phyloP scores from a whole-genome alignment of 2,888 invertebrate genomes.

The Epinotia brunnichana region DNA sequence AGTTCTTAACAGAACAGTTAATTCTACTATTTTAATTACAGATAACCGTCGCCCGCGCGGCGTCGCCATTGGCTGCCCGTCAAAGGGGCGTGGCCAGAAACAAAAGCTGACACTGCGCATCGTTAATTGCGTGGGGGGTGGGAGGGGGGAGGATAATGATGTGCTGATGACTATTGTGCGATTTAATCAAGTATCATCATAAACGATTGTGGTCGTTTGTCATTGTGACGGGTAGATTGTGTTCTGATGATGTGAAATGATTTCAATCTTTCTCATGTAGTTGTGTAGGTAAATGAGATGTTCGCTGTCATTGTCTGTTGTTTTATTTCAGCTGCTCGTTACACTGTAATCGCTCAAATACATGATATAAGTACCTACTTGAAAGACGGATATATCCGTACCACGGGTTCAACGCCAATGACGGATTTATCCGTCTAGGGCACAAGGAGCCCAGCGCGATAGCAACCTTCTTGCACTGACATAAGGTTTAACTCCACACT shows the following conservation, averaged over 20 bases:
- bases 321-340: neutral
- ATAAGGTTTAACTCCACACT: too few relatives aligned
- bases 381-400: too few relatives aligned
- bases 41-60: conserved; percentile 47
- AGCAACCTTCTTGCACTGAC: too few relatives aligned
- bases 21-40: conserved; percentile 36
- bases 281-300: neutral
- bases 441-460: too few relatives aligned
- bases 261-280: conserved; percentile 15
- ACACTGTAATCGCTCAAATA: too few relatives aligned
- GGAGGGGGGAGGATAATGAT: conserved; percentile 25
- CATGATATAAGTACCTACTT: too few relatives aligned
- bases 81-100: conserved; percentile 52
- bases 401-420: too few relatives aligned
- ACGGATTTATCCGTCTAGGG: too few relatives aligned
- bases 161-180: conserved; percentile 37
- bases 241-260: conserved; percentile 22
- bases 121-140: conserved; percentile 17
- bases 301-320: neutral
- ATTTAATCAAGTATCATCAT: conserved; percentile 27
- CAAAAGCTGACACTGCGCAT: conserved; percentile 42
- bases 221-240: conserved; percentile 21
- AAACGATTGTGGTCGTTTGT: conserved; percentile 19
- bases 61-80: conserved; percentile 61
- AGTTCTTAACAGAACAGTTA: conserved; percentile 3